These are phyloP conservation scores for Potamilus streckersoni DNA, from an alignment of 1,140 invertebrate genomes.

Conservation along the genomic window DNA sequence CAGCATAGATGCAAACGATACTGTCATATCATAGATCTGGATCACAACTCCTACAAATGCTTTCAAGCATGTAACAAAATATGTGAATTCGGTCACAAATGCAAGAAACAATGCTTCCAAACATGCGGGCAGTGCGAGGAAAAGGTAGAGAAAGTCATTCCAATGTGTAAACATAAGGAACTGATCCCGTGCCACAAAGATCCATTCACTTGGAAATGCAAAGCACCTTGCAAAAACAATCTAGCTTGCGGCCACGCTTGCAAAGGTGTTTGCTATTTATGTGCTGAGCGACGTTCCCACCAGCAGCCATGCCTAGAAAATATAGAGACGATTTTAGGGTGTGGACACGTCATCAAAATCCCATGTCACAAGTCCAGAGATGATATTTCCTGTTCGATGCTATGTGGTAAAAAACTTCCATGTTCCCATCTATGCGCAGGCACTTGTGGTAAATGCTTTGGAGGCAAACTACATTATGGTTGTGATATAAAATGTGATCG, in stretches of 20 bases:
- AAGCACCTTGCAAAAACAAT: slow-evolving; percentile 12
- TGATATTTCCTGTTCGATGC: slow-evolving; percentile 1
- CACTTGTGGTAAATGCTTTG: slow-evolving; percentile 66
- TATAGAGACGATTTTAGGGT: slow-evolving; percentile 25
- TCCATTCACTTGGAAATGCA: slow-evolving; percentile 21
- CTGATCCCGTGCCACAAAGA: slow-evolving; percentile 33
- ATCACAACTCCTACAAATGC: slow-evolving; percentile 41
- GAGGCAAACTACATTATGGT: slow-evolving; percentile 73
- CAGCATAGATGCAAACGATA: slow-evolving; percentile 53
- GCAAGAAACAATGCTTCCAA: slow-evolving; percentile 43
- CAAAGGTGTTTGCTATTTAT: slow-evolving; percentile 73
- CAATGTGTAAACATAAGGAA: slow-evolving; percentile 28
- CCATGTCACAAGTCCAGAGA: slow-evolving; percentile 37
- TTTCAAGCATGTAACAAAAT: slow-evolving; percentile 45
- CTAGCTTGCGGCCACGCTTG: slow-evolving; percentile 73
- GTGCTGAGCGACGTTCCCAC: slow-evolving; percentile 64
- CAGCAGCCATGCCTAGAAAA: slow-evolving; percentile 1
- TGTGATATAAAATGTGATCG: slow-evolving; percentile 48
- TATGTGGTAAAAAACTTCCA: slow-evolving; percentile 1
- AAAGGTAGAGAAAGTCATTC: slow-evolving; percentile 19
- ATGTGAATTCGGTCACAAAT: slow-evolving; percentile 41
- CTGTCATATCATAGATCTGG: slow-evolving; percentile 46
- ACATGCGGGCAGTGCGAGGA: slow-evolving; percentile 40
- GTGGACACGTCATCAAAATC: slow-evolving; percentile 49
- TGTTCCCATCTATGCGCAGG: slow-evolving; percentile 32